Percentiles rank a stretch among this genome's conserved stretches.
Conservation (phyloP, 2,888 invertebrate species). For the Rambutsinella grinnellia region DNA sequence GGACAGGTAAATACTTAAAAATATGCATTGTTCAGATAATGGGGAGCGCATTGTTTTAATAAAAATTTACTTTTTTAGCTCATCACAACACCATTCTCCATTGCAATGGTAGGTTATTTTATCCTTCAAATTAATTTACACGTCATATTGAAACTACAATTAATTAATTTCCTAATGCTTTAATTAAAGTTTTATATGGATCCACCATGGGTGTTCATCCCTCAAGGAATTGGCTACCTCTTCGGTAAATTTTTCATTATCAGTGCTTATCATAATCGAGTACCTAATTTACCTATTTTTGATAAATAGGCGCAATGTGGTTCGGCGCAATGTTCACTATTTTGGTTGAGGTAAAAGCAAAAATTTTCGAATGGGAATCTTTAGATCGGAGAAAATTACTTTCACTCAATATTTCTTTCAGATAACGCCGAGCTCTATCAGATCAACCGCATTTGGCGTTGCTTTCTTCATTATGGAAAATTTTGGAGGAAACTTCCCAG, state of each 20-base stretch:
- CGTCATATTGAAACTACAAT: too few relatives aligned
- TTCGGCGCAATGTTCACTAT: slow-evolving; percentile 93
- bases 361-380: not conserved
- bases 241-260: slow-evolving; percentile 76
- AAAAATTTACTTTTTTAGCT: slow-evolving; percentile 71
- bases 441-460: slow-evolving; percentile 88
- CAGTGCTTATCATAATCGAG: too few relatives aligned
- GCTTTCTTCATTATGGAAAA: slow-evolving; percentile 95
- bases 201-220: slow-evolving; percentile 90
- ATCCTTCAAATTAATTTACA: too few relatives aligned
- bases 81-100: slow-evolving; percentile 86
- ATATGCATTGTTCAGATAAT: not conserved
- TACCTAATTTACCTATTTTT: too few relatives aligned
- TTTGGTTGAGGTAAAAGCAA: slow-evolving; percentile 79
- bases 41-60: not conserved
- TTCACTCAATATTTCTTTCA: slow-evolving; percentile 8
- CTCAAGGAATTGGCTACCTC: slow-evolving; percentile 88
- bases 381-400: not conserved
- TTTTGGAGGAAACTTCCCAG: slow-evolving; percentile 90
- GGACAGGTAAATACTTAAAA: slow-evolving; percentile 74
- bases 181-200: slow-evolving; percentile 83
- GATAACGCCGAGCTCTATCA: slow-evolving; percentile 76
- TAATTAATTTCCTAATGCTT: too few relatives aligned
- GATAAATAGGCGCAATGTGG: slow-evolving; percentile 88
- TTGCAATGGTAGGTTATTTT: too few relatives aligned